phyloP scores from a whole-genome alignment of 2,797 vertebrate species.

The Hirundo rustica region DNA sequence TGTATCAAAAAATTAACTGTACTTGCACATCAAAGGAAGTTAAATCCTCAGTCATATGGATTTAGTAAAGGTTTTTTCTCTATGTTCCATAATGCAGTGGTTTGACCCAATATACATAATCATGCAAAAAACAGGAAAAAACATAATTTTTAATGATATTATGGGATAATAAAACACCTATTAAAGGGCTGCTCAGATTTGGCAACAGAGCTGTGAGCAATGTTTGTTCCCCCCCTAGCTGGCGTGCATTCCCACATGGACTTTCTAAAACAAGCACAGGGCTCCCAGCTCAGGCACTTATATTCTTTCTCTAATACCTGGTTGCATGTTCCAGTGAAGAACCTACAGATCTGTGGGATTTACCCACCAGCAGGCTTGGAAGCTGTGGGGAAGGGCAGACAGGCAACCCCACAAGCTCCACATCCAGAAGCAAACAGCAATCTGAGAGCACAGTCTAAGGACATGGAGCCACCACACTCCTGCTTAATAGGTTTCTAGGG shows the following conservation, averaged over 20 bases:
- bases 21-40: neutral
- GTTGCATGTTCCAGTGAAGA: neutral
- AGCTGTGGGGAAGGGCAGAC: neutral
- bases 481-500: slow-evolving; percentile 15
- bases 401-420: neutral
- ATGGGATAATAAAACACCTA: neutral
- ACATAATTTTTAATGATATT: fast-evolving
- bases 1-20: neutral
- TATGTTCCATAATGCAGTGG: neutral
- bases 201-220: neutral
- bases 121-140: neutral
- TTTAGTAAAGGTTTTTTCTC: neutral
- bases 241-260: neutral
- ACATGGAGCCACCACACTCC: neutral
- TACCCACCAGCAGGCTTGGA: neutral
- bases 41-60: neutral
- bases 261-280: neutral
- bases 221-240: neutral
- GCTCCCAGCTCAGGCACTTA: neutral
- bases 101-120: neutral
- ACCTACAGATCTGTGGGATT: neutral
- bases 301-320: neutral
- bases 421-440: slow-evolving; percentile 16
- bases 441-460: neutral
- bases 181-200: neutral